Percentiles rank a stretch among this genome's conserved stretches.
Conservation (phyloP, 35 echinoderm and acorn worm species). For the Diadema setosum region DNA sequence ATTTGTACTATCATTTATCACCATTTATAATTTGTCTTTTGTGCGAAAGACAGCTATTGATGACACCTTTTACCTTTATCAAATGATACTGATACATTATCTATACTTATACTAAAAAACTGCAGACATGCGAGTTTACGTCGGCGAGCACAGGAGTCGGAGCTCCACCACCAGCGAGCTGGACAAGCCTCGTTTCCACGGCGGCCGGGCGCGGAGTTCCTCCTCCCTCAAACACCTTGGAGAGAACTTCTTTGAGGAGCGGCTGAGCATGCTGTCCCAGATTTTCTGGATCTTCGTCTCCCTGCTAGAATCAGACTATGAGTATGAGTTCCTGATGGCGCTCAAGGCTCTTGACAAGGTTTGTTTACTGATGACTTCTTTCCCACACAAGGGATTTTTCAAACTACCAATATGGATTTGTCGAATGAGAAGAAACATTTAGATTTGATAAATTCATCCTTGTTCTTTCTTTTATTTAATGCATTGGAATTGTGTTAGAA, state of each 20-base stretch:
- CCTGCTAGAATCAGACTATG: constrained; percentile 92
- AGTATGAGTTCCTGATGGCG: constrained; percentile 93
- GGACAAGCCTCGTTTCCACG: constrained; percentile 68
- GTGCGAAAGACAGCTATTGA: too few species aligned
- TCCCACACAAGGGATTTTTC: too few species aligned
- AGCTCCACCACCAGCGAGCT: constrained; percentile 76
- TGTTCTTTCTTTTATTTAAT: too few species aligned
- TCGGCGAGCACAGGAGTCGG: constrained; percentile 61
- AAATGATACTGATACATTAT: too few species aligned
- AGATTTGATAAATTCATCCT: not conserved
- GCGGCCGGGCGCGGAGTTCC: constrained; percentile 50
- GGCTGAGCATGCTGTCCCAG: constrained; percentile 62
- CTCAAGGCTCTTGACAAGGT: constrained; percentile 89
- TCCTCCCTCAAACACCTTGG: constrained; percentile 78
- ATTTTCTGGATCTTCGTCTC: constrained; percentile 97
- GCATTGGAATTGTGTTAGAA: too few species aligned
- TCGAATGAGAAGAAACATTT: too few species aligned
- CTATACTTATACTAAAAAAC: too few species aligned
- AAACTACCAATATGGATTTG: too few species aligned
- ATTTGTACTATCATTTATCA: too few species aligned
- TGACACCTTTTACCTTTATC: too few species aligned
- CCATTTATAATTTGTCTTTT: too few species aligned
- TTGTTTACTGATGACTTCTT: not conserved
- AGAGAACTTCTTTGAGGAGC: constrained; percentile 77
- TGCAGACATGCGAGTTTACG: constrained; percentile 59